Evolutionary conservation across 2,797 vertebrate genomes (phyloP), one percentile per base, ranked within the genome.

Genomic region (Cyprinella venusta): DNA sequence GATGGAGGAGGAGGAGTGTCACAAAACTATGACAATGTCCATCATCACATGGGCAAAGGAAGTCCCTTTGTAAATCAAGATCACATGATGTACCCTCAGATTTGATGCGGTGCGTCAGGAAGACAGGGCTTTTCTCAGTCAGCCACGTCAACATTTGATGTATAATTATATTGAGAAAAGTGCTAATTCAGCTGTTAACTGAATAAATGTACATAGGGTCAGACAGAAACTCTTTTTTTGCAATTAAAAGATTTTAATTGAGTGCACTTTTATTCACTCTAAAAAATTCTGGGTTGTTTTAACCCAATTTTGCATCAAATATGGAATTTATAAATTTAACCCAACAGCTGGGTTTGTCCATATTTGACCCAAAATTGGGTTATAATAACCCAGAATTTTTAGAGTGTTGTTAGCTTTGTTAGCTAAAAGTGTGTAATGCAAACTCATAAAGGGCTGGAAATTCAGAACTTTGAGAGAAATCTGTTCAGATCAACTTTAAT

Each of bases 21-120:
- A 54, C 59, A 6, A 54, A 54, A 78, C 21, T 33, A n/a, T 67
- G 36, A 72, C 38, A 56, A 38, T 65, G 48, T 24, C 33, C 40
- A 48, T 81, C 52, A 50, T 38, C 59, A 75, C 36, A 69, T 52
- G 40, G 48, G 71, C 63, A 64, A 68, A 74, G 67, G 19, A 67
- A 77, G 13, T 15, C 80, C 63, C 52, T 56, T 71, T 69, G n/a
- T 74, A 26, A 69, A 61, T 52, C 33, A 70, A 24, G 10, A 50
- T 56, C n/a, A 36, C 63, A 52, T 19, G 64, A 33, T 54, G 24
- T 21, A 68, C 36, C 45, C 40, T 21, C 6, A 54, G 19, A 24
- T 63, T 63, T 30, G 2, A 63, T 63, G 59, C 30, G 30, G 59
- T 30, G 24, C 59, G 15, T 30, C 24, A 63, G 24, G 24, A 30